phyloP scores from a whole-genome alignment of 2,113 vertebrate species.

The Suncus etruscus region DNA sequence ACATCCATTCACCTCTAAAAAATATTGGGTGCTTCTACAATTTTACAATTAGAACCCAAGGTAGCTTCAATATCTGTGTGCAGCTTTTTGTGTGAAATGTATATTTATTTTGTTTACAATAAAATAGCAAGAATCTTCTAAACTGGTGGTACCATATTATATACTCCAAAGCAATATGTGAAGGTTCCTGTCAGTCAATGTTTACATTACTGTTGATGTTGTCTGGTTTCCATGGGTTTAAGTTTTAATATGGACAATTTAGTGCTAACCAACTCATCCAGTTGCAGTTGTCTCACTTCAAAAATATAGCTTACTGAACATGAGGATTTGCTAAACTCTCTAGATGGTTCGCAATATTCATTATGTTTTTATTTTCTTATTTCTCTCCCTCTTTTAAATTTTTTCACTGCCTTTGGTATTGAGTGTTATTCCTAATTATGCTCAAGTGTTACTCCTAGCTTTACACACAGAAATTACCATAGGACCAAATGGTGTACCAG shows the following conservation, averaged over 20 bases:
- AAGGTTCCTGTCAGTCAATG: not conserved
- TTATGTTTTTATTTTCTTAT: not conserved
- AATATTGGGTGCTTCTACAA: not conserved
- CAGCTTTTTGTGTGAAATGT: not conserved
- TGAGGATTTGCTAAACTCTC: not conserved
- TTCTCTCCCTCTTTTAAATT: too few relatives aligned
- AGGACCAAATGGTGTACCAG: too few relatives aligned
- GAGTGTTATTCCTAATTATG: too few relatives aligned
- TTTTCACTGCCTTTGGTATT: too few relatives aligned
- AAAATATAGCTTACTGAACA: not conserved
- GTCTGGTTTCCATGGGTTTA: not conserved
- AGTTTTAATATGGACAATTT: not conserved
- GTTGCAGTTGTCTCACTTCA: not conserved
- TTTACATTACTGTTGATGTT: not conserved
- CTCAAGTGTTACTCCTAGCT: too few relatives aligned
- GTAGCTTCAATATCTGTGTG: not conserved
- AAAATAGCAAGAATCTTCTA: not conserved
- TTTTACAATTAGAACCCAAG: conserved; percentile 13
- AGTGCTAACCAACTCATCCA: not conserved
- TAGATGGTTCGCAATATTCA: not conserved
- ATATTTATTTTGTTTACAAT: not conserved
- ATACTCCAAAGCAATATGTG: not conserved
- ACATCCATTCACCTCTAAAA: not conserved
- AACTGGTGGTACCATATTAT: not conserved
- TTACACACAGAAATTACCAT: too few relatives aligned